Base-by-base conservation (phyloP, 2,113 vertebrate genomes). In the Bujurquina vittata region DNA sequence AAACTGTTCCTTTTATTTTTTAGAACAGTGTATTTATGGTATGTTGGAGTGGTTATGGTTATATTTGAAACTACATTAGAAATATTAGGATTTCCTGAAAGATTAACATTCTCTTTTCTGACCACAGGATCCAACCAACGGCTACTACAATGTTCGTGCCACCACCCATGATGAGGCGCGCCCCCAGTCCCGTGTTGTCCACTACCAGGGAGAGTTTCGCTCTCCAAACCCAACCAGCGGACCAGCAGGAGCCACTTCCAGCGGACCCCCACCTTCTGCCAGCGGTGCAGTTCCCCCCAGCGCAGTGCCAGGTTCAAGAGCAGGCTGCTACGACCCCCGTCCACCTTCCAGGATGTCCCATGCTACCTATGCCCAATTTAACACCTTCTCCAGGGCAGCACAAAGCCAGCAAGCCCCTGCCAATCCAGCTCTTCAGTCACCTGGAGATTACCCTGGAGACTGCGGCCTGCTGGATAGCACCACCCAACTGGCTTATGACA, bases 61-160 rank as follows among this genome's bases (percentile, higher is more conserved):
- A 22, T 18, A 2, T 11, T 63, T 23, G 12, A 43, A 1, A 55
- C 60, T 23, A 31, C 6, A 33, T 5, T 8, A 26, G 11, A 72
- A 12, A 54, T 54, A 74, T 75, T 75, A 14, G 8, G 18, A 56
- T n/a, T 33, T n/a, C 14, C 26, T 78, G 1, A 69, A 37, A 20
- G 10, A 5, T 20, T 35, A 35, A 20, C 7, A 23, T 75, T 49
- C 59, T 29, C 54, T 5, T 8, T 23, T 88, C 26, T 75, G 3
- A 26, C 81, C 49, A 17, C 93, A 99, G 98, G 98, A 98, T 91
- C 98, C 98, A 52, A 99, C 98, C 83, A 99, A 99, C 0, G 98
- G 98, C 83, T 99, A 99, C 94, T 99, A 99, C 96, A 99, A 99
- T 0, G 98, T 99, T 22, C 96, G 97, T 0, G 98, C 97, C 55